phyloP scores from a whole-genome alignment of 2,113 vertebrate genomes.

The Dryoscopus gambensis region DNA sequence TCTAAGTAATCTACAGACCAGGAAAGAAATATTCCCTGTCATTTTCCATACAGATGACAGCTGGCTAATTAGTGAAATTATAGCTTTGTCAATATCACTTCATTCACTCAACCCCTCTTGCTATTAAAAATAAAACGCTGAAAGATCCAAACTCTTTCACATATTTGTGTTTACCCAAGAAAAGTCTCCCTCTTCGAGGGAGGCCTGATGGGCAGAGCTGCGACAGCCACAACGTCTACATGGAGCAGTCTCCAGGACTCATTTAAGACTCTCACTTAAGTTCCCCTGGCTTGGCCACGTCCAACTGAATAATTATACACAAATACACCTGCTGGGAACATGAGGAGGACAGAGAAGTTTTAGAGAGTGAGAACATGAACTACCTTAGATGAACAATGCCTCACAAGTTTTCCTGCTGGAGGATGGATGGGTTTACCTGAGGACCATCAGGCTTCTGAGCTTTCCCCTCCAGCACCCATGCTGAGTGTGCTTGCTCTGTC shows the following conservation, averaged over 20 bases:
- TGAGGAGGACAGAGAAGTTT: background rate
- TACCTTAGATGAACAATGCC: background rate
- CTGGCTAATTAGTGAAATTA: slow-evolving; percentile 47
- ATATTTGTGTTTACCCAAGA: background rate
- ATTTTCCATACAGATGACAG: background rate
- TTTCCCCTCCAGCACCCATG: background rate
- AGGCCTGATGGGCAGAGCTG: background rate
- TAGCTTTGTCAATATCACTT: slow-evolving; percentile 23
- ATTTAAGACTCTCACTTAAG: background rate
- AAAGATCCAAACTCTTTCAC: background rate
- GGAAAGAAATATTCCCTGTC: slow-evolving; percentile 17
- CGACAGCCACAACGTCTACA: background rate
- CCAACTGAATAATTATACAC: background rate
- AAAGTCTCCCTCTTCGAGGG: background rate
- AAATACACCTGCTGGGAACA: background rate
- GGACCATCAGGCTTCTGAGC: background rate
- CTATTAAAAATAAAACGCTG: background rate
- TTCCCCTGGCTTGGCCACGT: background rate
- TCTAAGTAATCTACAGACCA: background rate
- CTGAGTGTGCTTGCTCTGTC: background rate
- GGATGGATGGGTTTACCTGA: background rate
- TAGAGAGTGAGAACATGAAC: background rate
- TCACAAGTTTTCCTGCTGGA: background rate
- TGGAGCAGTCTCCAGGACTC: background rate
- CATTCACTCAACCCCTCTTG: background rate